Evolutionary conservation across 2,113 vertebrate species (phyloP).

Genomic region (Equus przewalskii): DNA sequence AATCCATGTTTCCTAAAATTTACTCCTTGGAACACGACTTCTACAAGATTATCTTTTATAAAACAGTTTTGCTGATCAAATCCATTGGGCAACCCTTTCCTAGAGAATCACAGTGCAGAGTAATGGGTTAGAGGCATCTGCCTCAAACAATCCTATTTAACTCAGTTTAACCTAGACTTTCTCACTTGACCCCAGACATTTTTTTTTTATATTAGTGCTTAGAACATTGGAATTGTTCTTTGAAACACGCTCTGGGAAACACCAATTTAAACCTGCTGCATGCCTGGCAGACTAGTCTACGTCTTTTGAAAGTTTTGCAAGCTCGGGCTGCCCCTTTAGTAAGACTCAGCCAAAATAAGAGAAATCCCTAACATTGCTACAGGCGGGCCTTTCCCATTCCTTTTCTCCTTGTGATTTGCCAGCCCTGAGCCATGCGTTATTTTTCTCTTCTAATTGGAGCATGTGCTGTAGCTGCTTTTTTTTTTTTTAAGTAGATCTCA

Average conservation of each 20-base stretch:
- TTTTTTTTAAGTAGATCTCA: background rate
- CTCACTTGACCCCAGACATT: background rate
- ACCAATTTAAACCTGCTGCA: background rate
- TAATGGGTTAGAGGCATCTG: rapidly evolving
- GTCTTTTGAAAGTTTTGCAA: background rate
- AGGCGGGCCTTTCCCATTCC: background rate
- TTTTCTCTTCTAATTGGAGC: background rate
- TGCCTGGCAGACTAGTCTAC: background rate
- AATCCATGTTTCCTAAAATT: background rate
- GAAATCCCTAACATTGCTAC: too few relatives aligned
- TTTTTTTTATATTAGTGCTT: background rate
- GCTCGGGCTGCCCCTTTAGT: background rate
- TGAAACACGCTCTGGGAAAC: background rate
- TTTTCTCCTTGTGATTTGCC: background rate
- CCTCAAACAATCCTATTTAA: background rate
- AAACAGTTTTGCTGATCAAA: background rate
- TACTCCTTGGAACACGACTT: background rate
- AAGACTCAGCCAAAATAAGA: background rate
- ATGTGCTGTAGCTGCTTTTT: background rate
- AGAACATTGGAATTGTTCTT: background rate
- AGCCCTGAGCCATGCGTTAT: background rate
- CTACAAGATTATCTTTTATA: background rate
- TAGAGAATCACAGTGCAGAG: background rate
- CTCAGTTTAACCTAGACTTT: background rate
- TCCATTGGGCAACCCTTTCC: background rate